Base-by-base conservation (phyloP, 2,113 vertebrate genomes). In the Peromyscus leucopus region DNA sequence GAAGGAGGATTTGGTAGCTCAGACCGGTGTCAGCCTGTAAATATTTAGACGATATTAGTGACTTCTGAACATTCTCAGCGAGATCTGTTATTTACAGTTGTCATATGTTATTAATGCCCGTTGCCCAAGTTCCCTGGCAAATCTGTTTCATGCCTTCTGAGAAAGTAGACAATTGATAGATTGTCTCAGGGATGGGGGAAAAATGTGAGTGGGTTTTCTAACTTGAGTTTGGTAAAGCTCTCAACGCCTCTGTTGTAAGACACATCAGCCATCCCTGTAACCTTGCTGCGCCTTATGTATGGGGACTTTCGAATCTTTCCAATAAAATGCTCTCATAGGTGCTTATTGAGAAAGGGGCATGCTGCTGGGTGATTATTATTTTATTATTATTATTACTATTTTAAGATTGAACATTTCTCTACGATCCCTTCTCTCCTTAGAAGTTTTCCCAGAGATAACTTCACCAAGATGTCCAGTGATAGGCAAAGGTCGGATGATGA, bases 401-500 rank as follows among this genome's bases (percentile, higher is more conserved):
- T 80, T 48, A 33, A 96, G 57, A 9, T 57, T 93, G 97, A 96
- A 98, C 91, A 39, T 90, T 84, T 65, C 51, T 69, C 72, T 89
- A 33, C 82, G 36, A 59, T 5, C 12, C 36, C 0, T 85, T 76
- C 84, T 79, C 26, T 75, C 79, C 78, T 93, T 51, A 85, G 95
- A 97, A 98, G 97, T 98, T 97, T 98, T 90, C 83, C 63, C 63
- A 93, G 96, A 80, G 87, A 96, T 97, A 98, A 98, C 97, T 97
- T 98, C 92, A 98, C 82, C 98, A 99, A 98, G 92, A 99, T 99
- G 99, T 99, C 99, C 98, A 99, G 99, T 98, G 99, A 99, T 97
- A 98, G 99, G 98, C 99, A 99, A 92, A 99, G 99, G 98, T 99
- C 99, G 91, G 99, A 99, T 11, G 99, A 99, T 98, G 99, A 99